Base-by-base conservation (phyloP, 2,797 vertebrate genomes). In the Acipenser transmontanus region DNA sequence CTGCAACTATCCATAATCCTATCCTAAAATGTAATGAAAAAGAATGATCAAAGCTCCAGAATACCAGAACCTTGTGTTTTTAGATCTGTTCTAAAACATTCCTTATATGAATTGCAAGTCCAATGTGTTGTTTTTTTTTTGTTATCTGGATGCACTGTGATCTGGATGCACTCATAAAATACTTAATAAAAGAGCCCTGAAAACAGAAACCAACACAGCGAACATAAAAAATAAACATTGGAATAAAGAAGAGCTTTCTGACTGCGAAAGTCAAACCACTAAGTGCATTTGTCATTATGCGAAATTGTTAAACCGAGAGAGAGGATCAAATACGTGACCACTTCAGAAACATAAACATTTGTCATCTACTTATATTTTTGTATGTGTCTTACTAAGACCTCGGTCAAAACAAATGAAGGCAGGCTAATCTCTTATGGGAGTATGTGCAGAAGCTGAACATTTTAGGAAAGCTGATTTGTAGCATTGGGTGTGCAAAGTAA, bases 271-370 rank as follows among this genome's bases (percentile, higher is more conserved):
- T 86, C 84, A 80, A 86, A 84, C 78, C 83, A 83, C 79, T 71
- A 69, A 76, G 82, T 82, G 82, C 86, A 84, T 90, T 87, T 85
- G 82, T 89, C 87, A 91, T 87, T 54, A 54, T 54, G 52, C 9
- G 52, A 79, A 84, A 86, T 70, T 54, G n/a, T 54, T 78, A 91
- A 85, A 84, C 77, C 82, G 83, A 85, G 84, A 76, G 68, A 69
- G 47, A 59, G 79, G 87, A 91, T 91, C 88, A 91, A 91, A 91
- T 88, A 70, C 74, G 79, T 80, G 52, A 80, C 80, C 79, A 80
- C 82, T 89, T 81, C 79, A 81, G 85, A 89, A 90, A 88, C 88
- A 87, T 87, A 89, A 89, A 87, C 88, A 85, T 87, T 88, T 88
- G 84, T 89, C 85, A 87, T 87, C 85, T 87, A 81, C 81, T 79